Percentiles rank a stretch among this genome's conserved stretches.
These are phyloP conservation scores for Drosophila ohnishii DNA, from an alignment of 1,140 invertebrate species.

Conservation along the genomic window DNA sequence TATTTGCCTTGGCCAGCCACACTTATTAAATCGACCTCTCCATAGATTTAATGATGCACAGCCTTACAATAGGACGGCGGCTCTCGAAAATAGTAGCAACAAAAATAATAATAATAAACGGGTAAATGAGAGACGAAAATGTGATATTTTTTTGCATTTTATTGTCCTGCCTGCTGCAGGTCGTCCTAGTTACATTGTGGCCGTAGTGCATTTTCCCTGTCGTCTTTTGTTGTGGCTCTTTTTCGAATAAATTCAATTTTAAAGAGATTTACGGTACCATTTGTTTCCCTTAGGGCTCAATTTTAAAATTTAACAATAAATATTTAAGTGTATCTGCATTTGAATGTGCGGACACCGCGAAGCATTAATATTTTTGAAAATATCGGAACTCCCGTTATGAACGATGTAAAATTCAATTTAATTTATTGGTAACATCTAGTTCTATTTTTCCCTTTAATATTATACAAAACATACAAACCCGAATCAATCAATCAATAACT, in stretches of 20 bases:
- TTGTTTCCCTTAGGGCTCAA: not conserved
- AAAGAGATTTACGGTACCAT: slow-evolving; percentile 8
- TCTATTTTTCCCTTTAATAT: not conserved
- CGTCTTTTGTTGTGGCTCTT: slow-evolving; percentile 37
- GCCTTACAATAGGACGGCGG: slow-evolving; percentile 44
- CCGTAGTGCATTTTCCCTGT: slow-evolving; percentile 38
- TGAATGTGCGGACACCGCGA: not conserved
- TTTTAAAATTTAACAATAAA: not conserved
- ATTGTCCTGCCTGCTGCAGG: slow-evolving; percentile 43
- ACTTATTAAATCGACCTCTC: slow-evolving; percentile 77
- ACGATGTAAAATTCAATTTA: not conserved
- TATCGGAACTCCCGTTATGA: not conserved
- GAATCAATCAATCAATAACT: not conserved
- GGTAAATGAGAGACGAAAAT: slow-evolving; percentile 30
- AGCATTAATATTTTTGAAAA: not conserved
- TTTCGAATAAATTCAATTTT: slow-evolving; percentile 21
- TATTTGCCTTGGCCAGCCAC: slow-evolving; percentile 61
- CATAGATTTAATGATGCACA: slow-evolving; percentile 71
- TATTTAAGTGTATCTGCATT: not conserved
- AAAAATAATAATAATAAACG: slow-evolving; percentile 57
- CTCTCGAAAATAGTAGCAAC: slow-evolving; percentile 23
- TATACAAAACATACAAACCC: not conserved
- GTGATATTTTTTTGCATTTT: slow-evolving; percentile 47
- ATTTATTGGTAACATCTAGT: not conserved
- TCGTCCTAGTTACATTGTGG: slow-evolving; percentile 55